These are phyloP conservation scores for Acanthiza pusilla DNA, from an alignment of 2,797 vertebrate genomes.

Conservation along the genomic window DNA sequence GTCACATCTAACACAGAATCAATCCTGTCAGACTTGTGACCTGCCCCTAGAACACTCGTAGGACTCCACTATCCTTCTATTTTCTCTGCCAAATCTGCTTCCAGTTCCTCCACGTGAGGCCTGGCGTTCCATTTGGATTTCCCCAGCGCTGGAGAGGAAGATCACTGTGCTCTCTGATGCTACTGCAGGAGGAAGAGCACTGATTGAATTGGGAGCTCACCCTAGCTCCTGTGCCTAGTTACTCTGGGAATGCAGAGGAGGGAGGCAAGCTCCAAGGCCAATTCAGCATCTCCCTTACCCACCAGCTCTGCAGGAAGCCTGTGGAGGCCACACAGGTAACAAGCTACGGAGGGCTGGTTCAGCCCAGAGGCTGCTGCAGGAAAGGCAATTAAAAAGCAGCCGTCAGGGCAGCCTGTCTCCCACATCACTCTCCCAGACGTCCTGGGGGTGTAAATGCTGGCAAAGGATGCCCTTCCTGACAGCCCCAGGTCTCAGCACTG, in stretches of 20 bases:
- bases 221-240: neutral
- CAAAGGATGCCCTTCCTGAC: neutral
- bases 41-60: neutral
- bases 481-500: neutral
- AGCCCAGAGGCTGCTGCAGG: conserved; percentile 4
- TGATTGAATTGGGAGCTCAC: neutral
- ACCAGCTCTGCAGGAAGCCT: neutral
- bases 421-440: rapidly evolving
- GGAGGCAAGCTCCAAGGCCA: neutral
- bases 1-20: neutral
- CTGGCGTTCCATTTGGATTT: neutral
- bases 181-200: rapidly evolving
- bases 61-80: neutral
- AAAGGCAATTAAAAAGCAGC: neutral
- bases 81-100: neutral
- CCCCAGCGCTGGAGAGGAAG: neutral
- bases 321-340: neutral
- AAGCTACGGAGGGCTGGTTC: rapidly evolving
- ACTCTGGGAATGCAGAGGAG: neutral
- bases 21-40: neutral
- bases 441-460: rapidly evolving
- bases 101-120: neutral
- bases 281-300: neutral
- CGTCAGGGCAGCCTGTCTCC: neutral
- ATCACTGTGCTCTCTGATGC: rapidly evolving